Evolutionary conservation across 1,140 invertebrate genomes (phyloP).

Genomic region (Hestina assimilis): DNA sequence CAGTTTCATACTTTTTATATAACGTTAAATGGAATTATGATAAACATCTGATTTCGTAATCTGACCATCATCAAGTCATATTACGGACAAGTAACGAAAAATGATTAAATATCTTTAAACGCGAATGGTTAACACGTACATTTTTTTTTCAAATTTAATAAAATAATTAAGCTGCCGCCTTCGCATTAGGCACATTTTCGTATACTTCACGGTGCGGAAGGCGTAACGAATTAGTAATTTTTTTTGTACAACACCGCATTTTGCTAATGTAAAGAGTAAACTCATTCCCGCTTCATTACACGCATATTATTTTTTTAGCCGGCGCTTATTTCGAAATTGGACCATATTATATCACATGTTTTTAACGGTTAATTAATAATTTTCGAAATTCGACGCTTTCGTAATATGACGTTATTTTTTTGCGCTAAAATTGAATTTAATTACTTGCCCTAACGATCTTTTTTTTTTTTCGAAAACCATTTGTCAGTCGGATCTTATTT

Average conservation of each 20-base stretch:
- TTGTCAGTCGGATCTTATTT: neutral
- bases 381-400: slow-evolving; percentile 3
- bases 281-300: slow-evolving; percentile 39
- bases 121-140: too few relatives aligned
- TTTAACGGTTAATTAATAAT: neutral
- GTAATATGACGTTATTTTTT: neutral
- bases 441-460: neutral
- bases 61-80: too few relatives aligned
- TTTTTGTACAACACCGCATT: slow-evolving; percentile 1
- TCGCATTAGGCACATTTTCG: neutral
- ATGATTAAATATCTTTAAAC: too few relatives aligned
- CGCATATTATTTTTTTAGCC: slow-evolving; percentile 30
- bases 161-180: slow-evolving; percentile 1
- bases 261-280: slow-evolving; percentile 38
- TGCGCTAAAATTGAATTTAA: neutral
- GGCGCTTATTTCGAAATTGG: slow-evolving; percentile 16
- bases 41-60: too few relatives aligned
- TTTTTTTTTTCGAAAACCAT: neutral
- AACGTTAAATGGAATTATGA: too few relatives aligned
- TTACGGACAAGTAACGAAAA: too few relatives aligned
- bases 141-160: too few relatives aligned
- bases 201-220: neutral
- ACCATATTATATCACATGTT: slow-evolving; percentile 7
- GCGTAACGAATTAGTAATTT: neutral
- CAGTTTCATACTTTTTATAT: too few relatives aligned